These are phyloP conservation scores for Diarsia rubi DNA, from an alignment of 2,888 invertebrate genomes.

Conservation along the genomic window DNA sequence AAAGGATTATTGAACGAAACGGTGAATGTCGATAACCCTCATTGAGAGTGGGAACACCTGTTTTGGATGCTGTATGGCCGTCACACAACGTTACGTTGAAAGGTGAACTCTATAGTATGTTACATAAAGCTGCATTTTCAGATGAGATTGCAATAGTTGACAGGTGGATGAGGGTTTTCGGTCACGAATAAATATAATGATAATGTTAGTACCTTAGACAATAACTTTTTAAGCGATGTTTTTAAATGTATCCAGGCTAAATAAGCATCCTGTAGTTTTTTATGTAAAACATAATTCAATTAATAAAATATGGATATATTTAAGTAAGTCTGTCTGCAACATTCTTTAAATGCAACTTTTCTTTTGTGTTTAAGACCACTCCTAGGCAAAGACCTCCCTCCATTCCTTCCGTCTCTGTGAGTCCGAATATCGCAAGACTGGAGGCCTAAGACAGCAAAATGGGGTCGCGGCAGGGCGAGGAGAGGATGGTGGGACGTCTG, in stretches of 20 bases:
- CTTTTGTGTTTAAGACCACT: no score
- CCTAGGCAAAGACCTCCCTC: no score
- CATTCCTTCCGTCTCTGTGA: no score
- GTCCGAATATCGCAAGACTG: no score
- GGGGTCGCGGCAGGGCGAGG: no score
- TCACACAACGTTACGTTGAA: neutral
- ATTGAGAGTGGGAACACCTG: slow-evolving; percentile 29
- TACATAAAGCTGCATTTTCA: neutral
- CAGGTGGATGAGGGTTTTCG: neutral
- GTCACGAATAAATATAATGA: neutral
- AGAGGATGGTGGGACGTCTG: no score
- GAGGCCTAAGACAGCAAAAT: no score
- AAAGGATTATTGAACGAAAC: slow-evolving; percentile 34
- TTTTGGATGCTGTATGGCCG: slow-evolving; percentile 12
- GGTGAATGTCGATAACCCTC: slow-evolving; percentile 26
- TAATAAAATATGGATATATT: no score
- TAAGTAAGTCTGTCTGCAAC: no score
- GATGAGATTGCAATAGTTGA: neutral
- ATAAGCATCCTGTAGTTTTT: neutral
- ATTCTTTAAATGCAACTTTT: no score
- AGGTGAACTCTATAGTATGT: neutral
- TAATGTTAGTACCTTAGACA: neutral
- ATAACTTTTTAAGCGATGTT: neutral
- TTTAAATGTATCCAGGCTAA: neutral
- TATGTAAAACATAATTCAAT: neutral